Conservation (phyloP, 64 coral and sea anemone genomes). For the Acropora tenuis region DNA sequence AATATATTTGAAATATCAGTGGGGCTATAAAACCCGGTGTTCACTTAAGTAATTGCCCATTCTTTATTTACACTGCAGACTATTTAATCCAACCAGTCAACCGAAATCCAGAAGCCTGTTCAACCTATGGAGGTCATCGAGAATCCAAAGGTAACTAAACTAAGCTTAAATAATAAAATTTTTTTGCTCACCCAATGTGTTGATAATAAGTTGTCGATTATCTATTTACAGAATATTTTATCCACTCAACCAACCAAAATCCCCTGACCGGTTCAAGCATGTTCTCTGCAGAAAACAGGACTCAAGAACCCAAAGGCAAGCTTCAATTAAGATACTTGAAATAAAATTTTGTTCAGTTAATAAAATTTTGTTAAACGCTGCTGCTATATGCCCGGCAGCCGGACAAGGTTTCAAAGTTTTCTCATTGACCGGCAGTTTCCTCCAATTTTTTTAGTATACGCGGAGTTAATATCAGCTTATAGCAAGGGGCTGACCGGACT, state of each 20-base stretch:
- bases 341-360: neutral
- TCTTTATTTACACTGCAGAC: neutral
- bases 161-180: neutral
- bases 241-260: neutral
- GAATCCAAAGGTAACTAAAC: constrained; percentile 2
- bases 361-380: neutral
- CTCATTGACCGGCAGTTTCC: no score
- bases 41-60: neutral
- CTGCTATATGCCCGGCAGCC: neutral
- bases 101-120: neutral
- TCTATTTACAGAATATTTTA: neutral
- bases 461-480: no score
- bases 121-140: neutral
- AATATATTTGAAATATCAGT: neutral
- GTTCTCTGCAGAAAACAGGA: neutral
- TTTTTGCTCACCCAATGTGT: neutral
- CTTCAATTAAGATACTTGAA: neutral
- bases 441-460: no score
- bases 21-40: neutral
- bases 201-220: neutral
- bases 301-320: constrained; percentile 11
- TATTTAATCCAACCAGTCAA: neutral
- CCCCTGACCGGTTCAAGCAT: neutral
- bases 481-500: no score
- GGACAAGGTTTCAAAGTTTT: no score